Evolutionary conservation across 2,113 vertebrate species (phyloP).

Genomic region (Neofelis nebulosa): DNA sequence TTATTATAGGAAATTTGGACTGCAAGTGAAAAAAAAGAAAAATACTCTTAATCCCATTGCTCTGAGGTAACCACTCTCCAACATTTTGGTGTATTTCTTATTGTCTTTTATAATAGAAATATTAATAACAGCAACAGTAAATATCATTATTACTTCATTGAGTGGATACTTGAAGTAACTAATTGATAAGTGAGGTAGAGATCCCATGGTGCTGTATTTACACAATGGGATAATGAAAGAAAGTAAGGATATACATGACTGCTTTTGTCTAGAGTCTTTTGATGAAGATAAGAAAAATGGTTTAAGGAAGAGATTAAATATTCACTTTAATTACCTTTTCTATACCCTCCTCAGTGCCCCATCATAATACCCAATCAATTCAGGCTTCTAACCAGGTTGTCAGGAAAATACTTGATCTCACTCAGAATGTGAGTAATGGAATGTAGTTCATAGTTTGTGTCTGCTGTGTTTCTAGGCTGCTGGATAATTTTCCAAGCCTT

Average conservation of each 20-base stretch:
- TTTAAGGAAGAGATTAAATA: conserved; percentile 26
- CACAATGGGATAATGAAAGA: not conserved
- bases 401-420: not conserved
- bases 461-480: conserved; percentile 18
- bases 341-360: not conserved
- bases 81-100: not conserved
- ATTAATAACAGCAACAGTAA: not conserved
- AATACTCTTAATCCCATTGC: not conserved
- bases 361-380: not conserved
- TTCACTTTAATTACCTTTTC: not conserved
- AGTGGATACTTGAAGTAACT: not conserved
- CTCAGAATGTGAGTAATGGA: not conserved
- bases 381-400: not conserved
- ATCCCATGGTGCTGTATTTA: not conserved
- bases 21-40: not conserved
- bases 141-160: not conserved
- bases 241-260: not conserved
- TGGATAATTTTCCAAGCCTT: conserved; percentile 35
- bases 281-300: not conserved
- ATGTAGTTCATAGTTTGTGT: not conserved
- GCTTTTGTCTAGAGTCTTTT: not conserved
- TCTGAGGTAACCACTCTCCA: not conserved
- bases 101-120: conserved; percentile 45
- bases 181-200: not conserved
- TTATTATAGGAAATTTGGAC: conserved; percentile 25